These are phyloP conservation scores for Cheilosia grossa DNA, from an alignment of 2,888 invertebrate genomes.

Conservation along the genomic window DNA sequence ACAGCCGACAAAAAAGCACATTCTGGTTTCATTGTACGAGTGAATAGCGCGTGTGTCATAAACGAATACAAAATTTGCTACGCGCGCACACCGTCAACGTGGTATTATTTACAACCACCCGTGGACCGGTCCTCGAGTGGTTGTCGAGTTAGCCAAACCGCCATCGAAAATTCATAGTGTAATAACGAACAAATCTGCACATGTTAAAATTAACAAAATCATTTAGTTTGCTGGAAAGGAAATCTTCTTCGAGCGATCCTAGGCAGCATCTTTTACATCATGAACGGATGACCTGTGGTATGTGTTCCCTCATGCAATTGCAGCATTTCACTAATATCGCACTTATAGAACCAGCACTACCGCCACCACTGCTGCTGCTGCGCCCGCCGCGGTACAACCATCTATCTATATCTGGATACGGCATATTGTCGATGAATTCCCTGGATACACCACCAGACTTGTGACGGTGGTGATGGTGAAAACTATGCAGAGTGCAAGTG, in stretches of 20 bases:
- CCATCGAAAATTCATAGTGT: constrained; percentile 17
- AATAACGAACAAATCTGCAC: constrained; percentile 11
- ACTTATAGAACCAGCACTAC: constrained; percentile 51
- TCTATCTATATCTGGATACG: constrained; percentile 25
- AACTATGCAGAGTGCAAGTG: constrained; percentile 68
- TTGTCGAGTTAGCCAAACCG: not conserved
- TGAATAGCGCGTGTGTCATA: not conserved
- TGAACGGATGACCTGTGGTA: constrained; percentile 30
- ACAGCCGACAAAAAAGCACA: constrained; percentile 23
- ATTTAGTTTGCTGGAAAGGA: not conserved
- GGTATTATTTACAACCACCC: constrained; percentile 30
- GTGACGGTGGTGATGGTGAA: constrained; percentile 47
- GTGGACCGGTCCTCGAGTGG: constrained; percentile 10
- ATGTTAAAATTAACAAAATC: constrained; percentile 15
- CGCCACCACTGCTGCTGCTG: constrained; percentile 5
- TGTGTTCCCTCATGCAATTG: constrained; percentile 39
- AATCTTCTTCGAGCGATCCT: not conserved
- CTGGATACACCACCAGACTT: constrained; percentile 27
- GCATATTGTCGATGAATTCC: constrained; percentile 14
- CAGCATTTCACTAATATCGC: constrained; percentile 60
- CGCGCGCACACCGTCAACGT: constrained; percentile 21
- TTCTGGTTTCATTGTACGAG: not conserved
- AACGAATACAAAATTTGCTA: constrained; percentile 6
- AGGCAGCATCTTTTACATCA: constrained; percentile 10
- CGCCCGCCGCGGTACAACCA: constrained; percentile 2